These are phyloP conservation scores for Enteromius trimaculatus DNA, from an alignment of 2,797 vertebrate genomes.

Conservation along the genomic window DNA sequence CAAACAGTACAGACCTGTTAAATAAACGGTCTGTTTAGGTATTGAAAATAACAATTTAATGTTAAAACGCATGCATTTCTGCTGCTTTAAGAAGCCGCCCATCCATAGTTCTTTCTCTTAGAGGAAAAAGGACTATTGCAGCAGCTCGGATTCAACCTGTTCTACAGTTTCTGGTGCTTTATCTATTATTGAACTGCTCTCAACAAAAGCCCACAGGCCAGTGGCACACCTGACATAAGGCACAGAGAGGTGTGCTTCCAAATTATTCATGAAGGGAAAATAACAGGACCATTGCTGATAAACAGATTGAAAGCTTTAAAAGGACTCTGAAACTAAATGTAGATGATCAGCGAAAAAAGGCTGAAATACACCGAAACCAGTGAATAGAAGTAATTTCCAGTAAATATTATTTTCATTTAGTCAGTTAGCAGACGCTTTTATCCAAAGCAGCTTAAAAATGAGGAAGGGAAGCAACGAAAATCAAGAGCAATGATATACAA, in stretches of 20 bases:
- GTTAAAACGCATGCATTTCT: not conserved
- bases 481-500: no score
- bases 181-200: constrained; percentile 79
- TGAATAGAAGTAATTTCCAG: not conserved
- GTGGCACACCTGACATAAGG: constrained; percentile 75
- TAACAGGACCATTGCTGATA: constrained; percentile 66
- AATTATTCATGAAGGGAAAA: constrained; percentile 81
- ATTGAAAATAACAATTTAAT: not conserved
- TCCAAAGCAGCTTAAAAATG: no score
- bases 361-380: constrained; percentile 1
- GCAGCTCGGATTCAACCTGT: constrained; percentile 73
- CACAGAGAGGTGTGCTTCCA: constrained; percentile 69
- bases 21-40: not conserved
- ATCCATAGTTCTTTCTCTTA: constrained; percentile 48
- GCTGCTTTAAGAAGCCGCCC: not conserved
- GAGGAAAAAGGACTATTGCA: constrained; percentile 59
- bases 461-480: no score
- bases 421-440: no score
- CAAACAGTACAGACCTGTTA: not conserved
- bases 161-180: constrained; percentile 75
- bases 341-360: constrained; percentile 3
- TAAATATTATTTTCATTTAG: not conserved
- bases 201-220: constrained; percentile 75
- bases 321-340: not conserved
- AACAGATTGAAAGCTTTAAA: constrained; percentile 27